A percentile compares a stretch with the other conserved stretches of the same genome.
These are phyloP conservation scores for Andrena fulva DNA, from an alignment of 2,888 invertebrate genomes.

Conservation along the genomic window DNA sequence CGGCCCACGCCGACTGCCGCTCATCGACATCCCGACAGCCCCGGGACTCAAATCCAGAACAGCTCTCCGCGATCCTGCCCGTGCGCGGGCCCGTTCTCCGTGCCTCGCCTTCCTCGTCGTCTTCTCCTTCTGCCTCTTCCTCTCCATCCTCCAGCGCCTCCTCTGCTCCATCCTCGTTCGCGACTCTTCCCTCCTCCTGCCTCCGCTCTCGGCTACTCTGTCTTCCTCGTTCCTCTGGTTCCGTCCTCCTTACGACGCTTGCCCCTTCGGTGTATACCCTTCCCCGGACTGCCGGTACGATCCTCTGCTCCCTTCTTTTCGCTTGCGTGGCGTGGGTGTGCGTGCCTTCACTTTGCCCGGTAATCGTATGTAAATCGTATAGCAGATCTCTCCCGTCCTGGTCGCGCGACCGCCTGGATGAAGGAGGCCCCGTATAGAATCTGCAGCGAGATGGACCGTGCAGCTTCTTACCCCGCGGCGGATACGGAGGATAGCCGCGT, in stretches of 20 bases:
- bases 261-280: conserved; percentile 42
- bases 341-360: conserved; percentile 81
- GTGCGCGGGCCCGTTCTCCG: conserved; percentile 39
- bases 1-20: conserved; percentile 83
- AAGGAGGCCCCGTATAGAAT: conserved; percentile 73
- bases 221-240: conserved; percentile 40
- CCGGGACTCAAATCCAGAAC: conserved; percentile 78
- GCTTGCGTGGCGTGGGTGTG: conserved; percentile 81
- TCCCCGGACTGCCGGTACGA: conserved; percentile 59
- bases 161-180: conserved; percentile 35
- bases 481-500: conserved; percentile 79
- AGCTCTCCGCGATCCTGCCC: conserved; percentile 64
- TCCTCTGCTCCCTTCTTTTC: conserved; percentile 66
- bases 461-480: conserved; percentile 77
- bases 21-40: conserved; percentile 82
- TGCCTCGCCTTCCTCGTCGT: conserved; percentile 42
- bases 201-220: conserved; percentile 24
- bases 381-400: conserved; percentile 77
- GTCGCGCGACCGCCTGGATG: conserved; percentile 78
- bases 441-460: conserved; percentile 80
- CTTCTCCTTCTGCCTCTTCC: conserved; percentile 27
- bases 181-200: conserved; percentile 30
- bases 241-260: conserved; percentile 20
- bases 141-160: conserved; percentile 24
- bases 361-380: conserved; percentile 85